Evolutionary conservation across 2,797 vertebrate genomes (phyloP), one percentile per base, ranked within the genome.

Genomic region (Taeniopygia guttata): DNA sequence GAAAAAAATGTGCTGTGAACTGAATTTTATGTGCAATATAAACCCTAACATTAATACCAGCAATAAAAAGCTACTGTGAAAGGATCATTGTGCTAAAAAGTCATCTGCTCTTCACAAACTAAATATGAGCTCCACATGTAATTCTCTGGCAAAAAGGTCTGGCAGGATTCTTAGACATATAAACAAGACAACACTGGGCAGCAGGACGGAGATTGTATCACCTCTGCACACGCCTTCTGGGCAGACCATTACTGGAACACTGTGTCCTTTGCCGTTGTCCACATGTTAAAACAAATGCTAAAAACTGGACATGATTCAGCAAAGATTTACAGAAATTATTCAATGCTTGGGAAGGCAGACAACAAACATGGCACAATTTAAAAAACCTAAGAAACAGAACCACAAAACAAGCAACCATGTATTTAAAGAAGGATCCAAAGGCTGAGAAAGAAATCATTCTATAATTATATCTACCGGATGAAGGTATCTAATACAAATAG

Each of bases 151-250:
- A 91, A 80, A 72, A 90, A 55, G 36, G 30, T 83, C 78, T 62
- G 69, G 87, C 84, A 86, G 66, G 79, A 81, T 59, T 84, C 46
- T 48, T 29, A 68, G 38, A 69, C 0, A 0, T 46, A 85, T 45
- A 94, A 95, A 95, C 84, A 92, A 64, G 69, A 87, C 75, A 92
- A 93, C 76, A 72, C 30, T 89, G 87, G 87, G 84, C 93, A 94
- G 93, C 69, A 83, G 40, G 27, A 89, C 0, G 51, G 62, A 95
- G 93, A 96, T 89, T 85, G n/a, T 95, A 96, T 96, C 94, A 94
- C 89, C 87, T 93, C 92, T 72, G 89, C 76, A 89, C 76, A 93
- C 9, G 84, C 89, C 85, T 91, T 45, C 79, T 94, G 73, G 93
- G 91, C 9, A 3, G 89, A 69, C 58, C 7, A 1, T 68, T 64